phyloP scores from a whole-genome alignment of 2,113 vertebrate genomes.

The Pterophyllum scalare region DNA sequence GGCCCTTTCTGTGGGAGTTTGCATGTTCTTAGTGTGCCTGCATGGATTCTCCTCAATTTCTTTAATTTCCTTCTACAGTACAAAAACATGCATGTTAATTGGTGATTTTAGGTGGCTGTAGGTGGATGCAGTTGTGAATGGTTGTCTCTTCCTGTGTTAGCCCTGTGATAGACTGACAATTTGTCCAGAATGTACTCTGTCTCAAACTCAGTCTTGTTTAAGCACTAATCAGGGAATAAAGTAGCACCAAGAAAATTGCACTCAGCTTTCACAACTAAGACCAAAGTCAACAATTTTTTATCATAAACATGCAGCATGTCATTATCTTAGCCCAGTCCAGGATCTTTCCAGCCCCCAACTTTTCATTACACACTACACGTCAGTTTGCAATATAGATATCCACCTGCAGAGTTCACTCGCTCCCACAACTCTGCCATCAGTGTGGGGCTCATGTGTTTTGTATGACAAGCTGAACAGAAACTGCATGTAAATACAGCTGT shows the following conservation, averaged over 20 bases:
- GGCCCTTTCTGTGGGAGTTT: not conserved
- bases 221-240: not conserved
- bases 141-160: not conserved
- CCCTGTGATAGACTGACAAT: not conserved
- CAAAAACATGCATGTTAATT: not conserved
- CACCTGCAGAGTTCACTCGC: slow-evolving; percentile 62
- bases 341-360: not conserved
- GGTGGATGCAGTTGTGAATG: not conserved
- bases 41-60: not conserved
- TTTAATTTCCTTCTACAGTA: not conserved
- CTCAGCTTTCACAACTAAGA: not conserved
- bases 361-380: slow-evolving; percentile 22
- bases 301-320: not conserved
- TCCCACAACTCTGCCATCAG: slow-evolving; percentile 39
- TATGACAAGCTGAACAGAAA: slow-evolving; percentile 49
- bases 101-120: not conserved
- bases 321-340: not conserved
- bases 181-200: not conserved
- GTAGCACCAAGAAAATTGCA: not conserved
- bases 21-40: not conserved
- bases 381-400: slow-evolving; percentile 48
- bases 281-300: not conserved
- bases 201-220: not conserved
- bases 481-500: slow-evolving; percentile 61
- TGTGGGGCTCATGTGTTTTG: slow-evolving; percentile 39